phyloP scores from a whole-genome alignment of 2,113 vertebrate species.

The Pollachius pollachius region DNA sequence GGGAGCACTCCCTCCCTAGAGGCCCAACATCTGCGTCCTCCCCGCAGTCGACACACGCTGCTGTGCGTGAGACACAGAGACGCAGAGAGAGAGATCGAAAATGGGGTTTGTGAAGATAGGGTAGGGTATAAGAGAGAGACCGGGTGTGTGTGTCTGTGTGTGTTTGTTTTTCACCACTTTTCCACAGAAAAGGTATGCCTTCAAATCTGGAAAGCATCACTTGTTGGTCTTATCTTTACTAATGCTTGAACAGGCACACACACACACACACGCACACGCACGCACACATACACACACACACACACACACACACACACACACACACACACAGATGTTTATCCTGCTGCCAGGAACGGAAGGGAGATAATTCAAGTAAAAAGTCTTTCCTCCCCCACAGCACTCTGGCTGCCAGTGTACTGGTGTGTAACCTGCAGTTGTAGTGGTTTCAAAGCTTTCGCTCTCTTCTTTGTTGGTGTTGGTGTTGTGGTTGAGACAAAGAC shows the following conservation, averaged over 20 bases:
- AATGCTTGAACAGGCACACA: constrained; percentile 5
- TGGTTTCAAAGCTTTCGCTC: too few species aligned
- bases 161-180: not conserved
- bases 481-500: too few species aligned
- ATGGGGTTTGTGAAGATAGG: not conserved
- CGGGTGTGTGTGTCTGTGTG: constrained; percentile 5
- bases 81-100: not conserved
- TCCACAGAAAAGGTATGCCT: not conserved
- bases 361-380: not conserved
- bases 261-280: constrained; percentile 4
- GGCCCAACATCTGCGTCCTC: too few species aligned
- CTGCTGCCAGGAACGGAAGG: not conserved
- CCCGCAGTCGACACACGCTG: too few species aligned
- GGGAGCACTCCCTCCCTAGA: too few species aligned
- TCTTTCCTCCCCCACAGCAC: not conserved
- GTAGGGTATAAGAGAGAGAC: too few species aligned
- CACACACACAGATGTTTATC: constrained; percentile 1
- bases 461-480: too few species aligned
- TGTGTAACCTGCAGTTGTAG: too few species aligned
- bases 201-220: constrained; percentile 24
- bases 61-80: not conserved
- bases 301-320: not conserved
- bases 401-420: too few species aligned
- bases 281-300: constrained; percentile 3
- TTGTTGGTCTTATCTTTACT: constrained; percentile 25